These are phyloP conservation scores for Corydoras sp. DNA, from an alignment of 2,113 vertebrate species.

Conservation along the genomic window DNA sequence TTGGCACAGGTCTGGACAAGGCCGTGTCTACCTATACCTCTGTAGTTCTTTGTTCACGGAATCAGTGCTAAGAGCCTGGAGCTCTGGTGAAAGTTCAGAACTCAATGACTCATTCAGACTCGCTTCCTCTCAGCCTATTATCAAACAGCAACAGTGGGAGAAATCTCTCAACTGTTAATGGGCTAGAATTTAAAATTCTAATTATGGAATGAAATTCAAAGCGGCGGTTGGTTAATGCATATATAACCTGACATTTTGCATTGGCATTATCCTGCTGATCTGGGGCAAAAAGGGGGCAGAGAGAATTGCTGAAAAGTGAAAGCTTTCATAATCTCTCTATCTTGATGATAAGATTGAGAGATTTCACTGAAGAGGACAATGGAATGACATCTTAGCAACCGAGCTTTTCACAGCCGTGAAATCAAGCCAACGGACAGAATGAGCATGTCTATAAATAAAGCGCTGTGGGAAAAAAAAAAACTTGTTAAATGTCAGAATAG, in stretches of 20 bases:
- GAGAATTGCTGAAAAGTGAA: neutral
- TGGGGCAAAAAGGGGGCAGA: conserved; percentile 3
- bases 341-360: conserved; percentile 3
- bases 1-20: conserved; percentile 8
- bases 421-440: neutral
- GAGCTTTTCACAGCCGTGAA: neutral
- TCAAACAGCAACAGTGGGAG: conserved; percentile 46
- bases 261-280: conserved; percentile 33
- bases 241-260: conserved; percentile 36
- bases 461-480: too few species aligned
- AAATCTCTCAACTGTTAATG: conserved; percentile 47
- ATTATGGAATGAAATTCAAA: conserved; percentile 50
- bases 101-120: conserved; percentile 38
- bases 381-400: neutral
- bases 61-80: conserved; percentile 38
- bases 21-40: conserved; percentile 6
- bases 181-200: conserved; percentile 40
- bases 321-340: neutral
- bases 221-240: conserved; percentile 41
- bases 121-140: conserved; percentile 42
- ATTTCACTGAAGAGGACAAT: neutral
- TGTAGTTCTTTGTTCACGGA: neutral
- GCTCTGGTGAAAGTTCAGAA: conserved; percentile 44
- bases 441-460: neutral
- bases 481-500: neutral